A percentile compares a stretch with the other conserved stretches of the same genome.
Conservation (phyloP, 2,113 vertebrate genomes). For the Passer montanus region DNA sequence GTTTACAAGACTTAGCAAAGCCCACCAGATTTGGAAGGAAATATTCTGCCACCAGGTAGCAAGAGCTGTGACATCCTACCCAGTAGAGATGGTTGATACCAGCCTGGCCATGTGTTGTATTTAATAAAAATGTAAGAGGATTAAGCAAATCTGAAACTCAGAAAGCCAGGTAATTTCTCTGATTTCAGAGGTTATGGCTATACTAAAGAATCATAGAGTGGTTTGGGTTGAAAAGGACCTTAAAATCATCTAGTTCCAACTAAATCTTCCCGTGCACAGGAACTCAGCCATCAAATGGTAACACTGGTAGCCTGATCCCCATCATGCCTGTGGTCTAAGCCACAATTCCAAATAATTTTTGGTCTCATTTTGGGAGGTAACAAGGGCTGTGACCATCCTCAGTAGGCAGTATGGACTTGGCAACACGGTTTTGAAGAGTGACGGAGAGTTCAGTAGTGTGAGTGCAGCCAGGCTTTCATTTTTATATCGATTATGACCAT, state of each 20-base stretch:
- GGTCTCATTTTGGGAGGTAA: not conserved
- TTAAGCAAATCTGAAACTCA: not conserved
- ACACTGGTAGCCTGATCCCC: not conserved
- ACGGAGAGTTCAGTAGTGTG: not conserved
- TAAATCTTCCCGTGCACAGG: not conserved
- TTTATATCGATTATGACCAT: not conserved
- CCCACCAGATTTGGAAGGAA: not conserved
- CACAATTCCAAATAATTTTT: not conserved
- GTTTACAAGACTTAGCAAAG: not conserved
- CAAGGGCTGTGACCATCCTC: not conserved
- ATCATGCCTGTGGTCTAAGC: not conserved
- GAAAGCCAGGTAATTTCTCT: not conserved
- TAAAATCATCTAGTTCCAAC: not conserved
- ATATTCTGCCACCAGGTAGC: not conserved
- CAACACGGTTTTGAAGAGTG: not conserved
- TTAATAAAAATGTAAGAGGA: not conserved
- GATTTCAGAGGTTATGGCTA: not conserved
- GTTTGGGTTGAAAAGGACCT: not conserved
- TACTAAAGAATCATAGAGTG: not conserved
- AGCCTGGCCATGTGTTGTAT: not conserved
- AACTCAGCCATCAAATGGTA: not conserved
- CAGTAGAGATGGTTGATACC: not conserved
- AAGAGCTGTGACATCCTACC: not conserved
- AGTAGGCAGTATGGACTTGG: not conserved
- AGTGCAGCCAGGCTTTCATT: not conserved